Evolutionary conservation across 2,888 invertebrate genomes (phyloP), one percentile per base, ranked within the genome.

Genomic region (Amaurobius ferox): DNA sequence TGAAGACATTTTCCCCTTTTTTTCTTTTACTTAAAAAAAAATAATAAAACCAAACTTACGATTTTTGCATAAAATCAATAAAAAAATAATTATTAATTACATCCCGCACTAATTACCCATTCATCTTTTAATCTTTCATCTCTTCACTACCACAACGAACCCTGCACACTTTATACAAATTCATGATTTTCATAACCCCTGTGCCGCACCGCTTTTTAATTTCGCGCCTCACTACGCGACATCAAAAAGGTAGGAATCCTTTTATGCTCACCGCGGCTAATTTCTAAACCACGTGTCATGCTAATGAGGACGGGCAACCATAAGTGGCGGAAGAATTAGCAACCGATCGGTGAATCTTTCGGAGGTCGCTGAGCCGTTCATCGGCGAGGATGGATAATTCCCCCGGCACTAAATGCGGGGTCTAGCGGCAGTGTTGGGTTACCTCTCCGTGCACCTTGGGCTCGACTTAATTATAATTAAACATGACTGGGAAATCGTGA

Each of bases 201-300:
- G 9, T 6, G 44, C 35, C 5, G 35, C 35, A 35, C 44, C 44
- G 2, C 44, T 44, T 44, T 44, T 44, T 44, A 44, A 44, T 44
- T 44, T 44, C n/a, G 16, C 44, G 44, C 44, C 44, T 44, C 44
- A 44, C 44, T 44, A 16, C 9, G 16, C 44, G 44, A 44, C 44
- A 11, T 44, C 44, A 44, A 44, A 44, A 44, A 13, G 44, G 44
- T n/a, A 44, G 9, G 6, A 13, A 44, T 11, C 44, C 44, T 16
- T 44, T 44, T 44, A 44, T 44, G 44, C n/a, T 44, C 44, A 44
- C 44, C 44, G 44, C 44, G n/a, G 16, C 44, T 44, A 44, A 44
- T 44, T 44, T 44, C n/a, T 44, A 44, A 3, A 44, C 16, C 44
- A 2, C 44, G n/a, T 13, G 2, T 44, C 44, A 44, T 44, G 44